Conservation (phyloP, 2,113 vertebrate species). For the Cricetomys ansorgei region DNA sequence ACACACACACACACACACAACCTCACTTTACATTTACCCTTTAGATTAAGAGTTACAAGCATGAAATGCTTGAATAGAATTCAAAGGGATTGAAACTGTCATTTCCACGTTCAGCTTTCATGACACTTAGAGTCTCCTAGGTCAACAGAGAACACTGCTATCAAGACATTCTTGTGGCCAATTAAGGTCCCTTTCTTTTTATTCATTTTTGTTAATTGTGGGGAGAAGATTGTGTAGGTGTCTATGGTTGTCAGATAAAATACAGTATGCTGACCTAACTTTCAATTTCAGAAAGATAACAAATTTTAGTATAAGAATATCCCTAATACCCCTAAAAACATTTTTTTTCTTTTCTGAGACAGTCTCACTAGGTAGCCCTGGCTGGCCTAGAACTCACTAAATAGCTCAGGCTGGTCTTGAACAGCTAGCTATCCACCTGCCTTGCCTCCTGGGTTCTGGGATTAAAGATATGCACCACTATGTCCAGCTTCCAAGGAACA, state of each 20-base stretch:
- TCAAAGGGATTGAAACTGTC: neutral
- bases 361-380: neutral
- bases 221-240: neutral
- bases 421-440: neutral
- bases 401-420: neutral
- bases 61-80: constrained; percentile 15
- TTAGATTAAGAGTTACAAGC: constrained; percentile 5
- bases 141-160: constrained; percentile 4
- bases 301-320: constrained; percentile 23
- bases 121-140: neutral
- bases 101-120: neutral
- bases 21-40: neutral
- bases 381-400: neutral
- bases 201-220: constrained; percentile 2
- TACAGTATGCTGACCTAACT: neutral
- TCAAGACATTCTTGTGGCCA: constrained; percentile 1
- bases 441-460: neutral
- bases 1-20: too few relatives aligned
- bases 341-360: neutral
- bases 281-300: constrained; percentile 43
- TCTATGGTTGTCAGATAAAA: neutral
- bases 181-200: neutral
- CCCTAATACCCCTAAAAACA: neutral
- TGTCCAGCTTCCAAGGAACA: neutral
- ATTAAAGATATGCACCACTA: neutral